These are phyloP conservation scores for Phymanthus crucifer DNA, from an alignment of 92 coral and sea anemone species.

Conservation along the genomic window DNA sequence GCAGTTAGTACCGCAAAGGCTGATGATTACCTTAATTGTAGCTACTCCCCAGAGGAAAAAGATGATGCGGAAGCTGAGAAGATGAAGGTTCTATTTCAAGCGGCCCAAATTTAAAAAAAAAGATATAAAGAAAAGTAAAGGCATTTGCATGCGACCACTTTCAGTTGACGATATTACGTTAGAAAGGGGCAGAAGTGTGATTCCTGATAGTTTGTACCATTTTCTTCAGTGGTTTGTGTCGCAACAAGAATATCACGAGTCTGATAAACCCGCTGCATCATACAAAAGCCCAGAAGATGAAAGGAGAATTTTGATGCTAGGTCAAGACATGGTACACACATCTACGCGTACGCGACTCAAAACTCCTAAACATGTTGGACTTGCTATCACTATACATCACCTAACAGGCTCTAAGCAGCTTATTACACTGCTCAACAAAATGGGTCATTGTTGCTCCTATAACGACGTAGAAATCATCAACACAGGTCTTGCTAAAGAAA, in stretches of 20 bases:
- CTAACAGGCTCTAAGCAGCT: constrained; percentile 51
- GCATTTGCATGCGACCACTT: constrained; percentile 39
- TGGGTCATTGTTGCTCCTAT: constrained; percentile 52
- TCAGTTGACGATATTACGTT: constrained; percentile 38
- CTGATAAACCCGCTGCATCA: background rate
- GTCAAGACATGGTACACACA: constrained; percentile 46
- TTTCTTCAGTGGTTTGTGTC: constrained; percentile 43
- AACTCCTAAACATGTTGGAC: constrained; percentile 52
- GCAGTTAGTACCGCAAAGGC: constrained; percentile 11
- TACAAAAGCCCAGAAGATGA: constrained; percentile 33
- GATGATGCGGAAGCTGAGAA: background rate
- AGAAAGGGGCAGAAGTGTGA: constrained; percentile 29
- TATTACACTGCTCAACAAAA: constrained; percentile 36
- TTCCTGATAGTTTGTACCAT: constrained; percentile 43
- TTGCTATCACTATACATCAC: constrained; percentile 46
- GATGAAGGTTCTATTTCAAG: constrained; percentile 38
- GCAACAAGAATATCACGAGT: constrained; percentile 17
- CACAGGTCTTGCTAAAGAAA: constrained; percentile 33
- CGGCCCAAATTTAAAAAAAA: constrained; percentile 37
- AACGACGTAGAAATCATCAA: constrained; percentile 28
- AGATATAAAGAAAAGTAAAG: constrained; percentile 27
- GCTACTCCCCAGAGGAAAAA: too few species aligned
- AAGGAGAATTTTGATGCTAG: constrained; percentile 34
- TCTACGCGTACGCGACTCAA: constrained; percentile 30
- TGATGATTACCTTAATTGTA: too few species aligned